Conservation (phyloP, 2,113 vertebrate genomes). For the Chelonoidis abingdonii region DNA sequence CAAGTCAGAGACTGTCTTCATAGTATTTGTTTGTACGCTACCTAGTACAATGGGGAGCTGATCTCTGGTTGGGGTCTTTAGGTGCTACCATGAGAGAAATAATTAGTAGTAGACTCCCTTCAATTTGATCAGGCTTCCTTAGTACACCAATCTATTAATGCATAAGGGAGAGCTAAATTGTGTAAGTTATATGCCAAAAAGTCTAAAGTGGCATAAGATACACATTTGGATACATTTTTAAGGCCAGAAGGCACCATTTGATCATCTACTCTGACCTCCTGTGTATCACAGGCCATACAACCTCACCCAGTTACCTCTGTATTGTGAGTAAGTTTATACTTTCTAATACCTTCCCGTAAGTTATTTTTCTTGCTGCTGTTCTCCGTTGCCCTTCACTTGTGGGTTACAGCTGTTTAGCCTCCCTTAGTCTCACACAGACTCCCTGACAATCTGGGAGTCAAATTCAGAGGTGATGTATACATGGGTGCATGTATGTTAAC, state of each 20-base stretch:
- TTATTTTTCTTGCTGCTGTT: background rate
- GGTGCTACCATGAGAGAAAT: background rate
- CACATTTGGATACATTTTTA: slow-evolving; percentile 1
- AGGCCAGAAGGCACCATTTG: background rate
- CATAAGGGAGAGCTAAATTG: background rate
- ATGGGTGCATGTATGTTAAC: background rate
- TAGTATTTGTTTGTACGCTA: background rate
- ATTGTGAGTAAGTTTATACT: background rate
- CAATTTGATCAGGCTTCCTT: background rate
- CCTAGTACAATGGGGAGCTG: background rate
- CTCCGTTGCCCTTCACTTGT: background rate
- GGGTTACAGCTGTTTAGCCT: slow-evolving; percentile 33
- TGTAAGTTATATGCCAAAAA: rapidly evolving
- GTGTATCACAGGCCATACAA: background rate
- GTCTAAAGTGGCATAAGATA: background rate
- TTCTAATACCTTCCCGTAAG: background rate
- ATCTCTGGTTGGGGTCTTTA: background rate
- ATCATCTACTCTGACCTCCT: background rate
- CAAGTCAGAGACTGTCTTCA: background rate
- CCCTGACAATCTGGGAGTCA: background rate
- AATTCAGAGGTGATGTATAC: background rate
- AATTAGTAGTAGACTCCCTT: background rate
- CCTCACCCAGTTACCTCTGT: background rate
- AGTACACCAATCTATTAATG: rapidly evolving
- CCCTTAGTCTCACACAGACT: slow-evolving; percentile 1